phyloP scores from a whole-genome alignment of 2,888 invertebrate genomes.

The Limenitis camilla region DNA sequence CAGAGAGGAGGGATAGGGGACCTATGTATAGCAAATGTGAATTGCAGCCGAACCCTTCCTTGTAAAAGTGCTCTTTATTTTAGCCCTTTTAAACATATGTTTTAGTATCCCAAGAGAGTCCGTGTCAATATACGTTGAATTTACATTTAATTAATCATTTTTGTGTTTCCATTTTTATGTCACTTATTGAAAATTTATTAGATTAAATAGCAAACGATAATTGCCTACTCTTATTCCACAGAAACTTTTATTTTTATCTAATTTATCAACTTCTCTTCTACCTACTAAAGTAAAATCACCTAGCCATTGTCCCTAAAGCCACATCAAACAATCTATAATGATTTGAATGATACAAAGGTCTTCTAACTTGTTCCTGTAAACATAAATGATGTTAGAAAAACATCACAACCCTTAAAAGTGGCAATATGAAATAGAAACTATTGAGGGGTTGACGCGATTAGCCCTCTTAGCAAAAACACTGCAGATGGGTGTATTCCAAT shows the following conservation, averaged over 20 bases:
- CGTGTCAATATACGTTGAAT: too few relatives aligned
- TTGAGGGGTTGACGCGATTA: constrained; percentile 57
- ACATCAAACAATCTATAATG: too few relatives aligned
- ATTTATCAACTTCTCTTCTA: too few relatives aligned
- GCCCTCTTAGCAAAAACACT: constrained; percentile 67
- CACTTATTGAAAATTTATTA: too few relatives aligned
- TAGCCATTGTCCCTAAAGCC: too few relatives aligned
- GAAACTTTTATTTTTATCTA: not conserved
- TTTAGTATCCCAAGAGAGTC: too few relatives aligned
- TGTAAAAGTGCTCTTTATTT: constrained; percentile 63
- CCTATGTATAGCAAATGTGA: constrained; percentile 62
- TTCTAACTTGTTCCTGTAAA: not conserved
- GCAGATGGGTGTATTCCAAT: constrained; percentile 71
- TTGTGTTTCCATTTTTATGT: too few relatives aligned
- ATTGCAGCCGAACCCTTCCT: constrained; percentile 60
- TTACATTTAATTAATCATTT: too few relatives aligned
- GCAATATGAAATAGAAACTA: constrained; percentile 43
- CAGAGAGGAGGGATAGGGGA: constrained; percentile 35
- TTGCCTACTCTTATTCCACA: too few relatives aligned
- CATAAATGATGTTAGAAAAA: constrained; percentile 2
- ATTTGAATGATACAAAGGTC: too few relatives aligned
- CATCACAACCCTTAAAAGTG: constrained; percentile 46
- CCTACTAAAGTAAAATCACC: too few relatives aligned
- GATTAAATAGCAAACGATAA: too few relatives aligned
- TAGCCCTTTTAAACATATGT: constrained; percentile 65